Evolutionary conservation across 2,113 vertebrate genomes (phyloP), one percentile per base, ranked within the genome.

Genomic region (Jaculus jaculus): DNA sequence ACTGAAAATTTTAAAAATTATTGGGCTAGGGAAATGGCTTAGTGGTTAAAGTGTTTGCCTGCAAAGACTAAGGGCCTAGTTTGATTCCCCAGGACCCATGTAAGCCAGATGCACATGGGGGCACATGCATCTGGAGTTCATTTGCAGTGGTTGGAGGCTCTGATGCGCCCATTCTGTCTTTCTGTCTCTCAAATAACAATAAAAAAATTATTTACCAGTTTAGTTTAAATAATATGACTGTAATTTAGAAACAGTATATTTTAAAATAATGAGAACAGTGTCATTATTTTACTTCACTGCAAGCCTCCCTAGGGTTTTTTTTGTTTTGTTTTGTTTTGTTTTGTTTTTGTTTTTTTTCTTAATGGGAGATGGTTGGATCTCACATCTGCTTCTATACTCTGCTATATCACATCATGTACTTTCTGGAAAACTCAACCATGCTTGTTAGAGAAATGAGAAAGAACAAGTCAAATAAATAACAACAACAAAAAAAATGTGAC

Each of bases 141-240:
- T n/a, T n/a, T n/a, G n/a, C n/a, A n/a, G n/a, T n/a, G n/a, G n/a
- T n/a, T n/a, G n/a, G n/a, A n/a, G n/a, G n/a, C n/a, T n/a, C n/a
- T n/a, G n/a, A n/a, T n/a, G n/a, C n/a, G n/a, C n/a, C n/a, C n/a
- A n/a, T n/a, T n/a, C n/a, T n/a, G n/a, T n/a, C n/a, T n/a, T n/a
- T n/a, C n/a, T n/a, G n/a, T n/a, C n/a, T n/a, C n/a, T n/a, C n/a
- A n/a, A n/a, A n/a, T n/a, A n/a, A n/a, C n/a, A n/a, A n/a, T n/a
- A n/a, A 18, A 80, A 78, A 88, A 47, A 30, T 37, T 42, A 81
- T 34, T 66, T 39, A 20, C 51, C 24, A 80, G 4, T 21, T 81
- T 78, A 87, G 82, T 85, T 90, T 34, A 93, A 91, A 84, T 54
- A 30, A 63, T 39, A 24, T 83, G 20, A 16, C 42, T 65, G 39